Conservation (phyloP, 2,113 vertebrate species). For the Dendropsophus ebraccatus region DNA sequence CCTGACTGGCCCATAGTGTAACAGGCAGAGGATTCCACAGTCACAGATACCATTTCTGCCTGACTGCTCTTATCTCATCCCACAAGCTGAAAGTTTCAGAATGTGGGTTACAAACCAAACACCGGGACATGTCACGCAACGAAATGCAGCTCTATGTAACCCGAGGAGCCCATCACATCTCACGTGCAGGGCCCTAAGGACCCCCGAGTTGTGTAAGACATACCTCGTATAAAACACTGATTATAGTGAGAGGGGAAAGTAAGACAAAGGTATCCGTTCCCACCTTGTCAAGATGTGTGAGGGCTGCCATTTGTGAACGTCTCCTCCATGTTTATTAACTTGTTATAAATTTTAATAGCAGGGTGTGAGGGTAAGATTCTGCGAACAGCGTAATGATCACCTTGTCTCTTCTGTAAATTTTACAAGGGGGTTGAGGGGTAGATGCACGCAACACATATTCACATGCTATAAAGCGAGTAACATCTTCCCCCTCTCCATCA, state of each 20-base stretch:
- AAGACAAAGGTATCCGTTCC: neutral
- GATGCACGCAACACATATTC: neutral
- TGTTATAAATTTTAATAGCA: neutral
- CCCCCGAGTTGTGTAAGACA: neutral
- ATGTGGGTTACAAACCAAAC: constrained; percentile 36
- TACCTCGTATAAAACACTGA: neutral
- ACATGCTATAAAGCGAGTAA: neutral
- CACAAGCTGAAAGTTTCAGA: neutral
- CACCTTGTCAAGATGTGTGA: neutral
- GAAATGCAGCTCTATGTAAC: constrained; percentile 21
- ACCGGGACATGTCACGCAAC: constrained; percentile 36
- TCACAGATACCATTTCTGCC: constrained; percentile 5
- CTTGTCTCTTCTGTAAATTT: neutral
- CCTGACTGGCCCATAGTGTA: constrained; percentile 4
- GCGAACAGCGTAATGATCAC: neutral
- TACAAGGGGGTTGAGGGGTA: neutral
- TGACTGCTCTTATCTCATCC: constrained; percentile 28
- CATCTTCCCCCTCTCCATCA: neutral
- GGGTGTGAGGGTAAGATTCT: neutral
- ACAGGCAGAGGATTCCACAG: neutral
- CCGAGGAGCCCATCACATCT: neutral
- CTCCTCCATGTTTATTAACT: neutral
- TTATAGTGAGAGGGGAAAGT: neutral
- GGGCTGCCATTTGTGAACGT: neutral
- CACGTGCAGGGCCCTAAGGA: neutral